Evolutionary conservation across 2,797 vertebrate genomes (phyloP).

Genomic region (Erpetoichthys calabaricus): DNA sequence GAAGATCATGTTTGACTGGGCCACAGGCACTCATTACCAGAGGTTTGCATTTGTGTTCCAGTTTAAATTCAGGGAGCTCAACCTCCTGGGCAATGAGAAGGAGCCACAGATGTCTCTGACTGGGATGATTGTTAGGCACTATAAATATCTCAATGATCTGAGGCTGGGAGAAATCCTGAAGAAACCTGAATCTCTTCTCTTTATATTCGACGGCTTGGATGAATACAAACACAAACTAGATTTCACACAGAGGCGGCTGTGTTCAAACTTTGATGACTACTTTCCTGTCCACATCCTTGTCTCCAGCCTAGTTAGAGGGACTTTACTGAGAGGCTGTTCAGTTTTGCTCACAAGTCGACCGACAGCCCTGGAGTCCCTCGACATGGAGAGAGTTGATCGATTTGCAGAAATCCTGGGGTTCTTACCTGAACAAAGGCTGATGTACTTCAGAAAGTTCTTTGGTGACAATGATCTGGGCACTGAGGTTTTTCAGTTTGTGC

Average conservation of each 20-base stretch:
- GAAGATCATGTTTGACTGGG: slow-evolving; percentile 46
- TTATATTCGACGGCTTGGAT: slow-evolving; percentile 52
- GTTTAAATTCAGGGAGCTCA: slow-evolving; percentile 33
- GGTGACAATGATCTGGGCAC: slow-evolving; percentile 21
- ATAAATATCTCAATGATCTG: slow-evolving; percentile 19
- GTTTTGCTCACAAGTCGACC: slow-evolving; percentile 36
- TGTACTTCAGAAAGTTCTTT: slow-evolving; percentile 38
- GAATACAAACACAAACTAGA: slow-evolving; percentile 25
- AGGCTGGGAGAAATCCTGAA: slow-evolving; percentile 17
- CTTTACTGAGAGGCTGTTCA: slow-evolving; percentile 38
- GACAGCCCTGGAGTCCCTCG: not conserved
- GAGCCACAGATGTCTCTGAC: slow-evolving; percentile 28
- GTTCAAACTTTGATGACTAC: slow-evolving; percentile 20
- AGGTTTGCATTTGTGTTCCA: slow-evolving; percentile 37
- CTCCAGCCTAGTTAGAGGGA: slow-evolving; percentile 38
- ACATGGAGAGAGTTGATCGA: slow-evolving; percentile 9
- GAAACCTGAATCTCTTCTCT: slow-evolving; percentile 34
- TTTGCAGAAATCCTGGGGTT: slow-evolving; percentile 40
- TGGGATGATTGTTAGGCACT: slow-evolving; percentile 23
- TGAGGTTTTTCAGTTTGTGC: slow-evolving; percentile 29
- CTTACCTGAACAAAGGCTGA: slow-evolving; percentile 36
- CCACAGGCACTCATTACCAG: slow-evolving; percentile 27
- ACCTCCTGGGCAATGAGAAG: not conserved
- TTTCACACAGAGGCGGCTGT: slow-evolving; percentile 14
- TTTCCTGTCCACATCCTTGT: slow-evolving; percentile 28